phyloP scores from a whole-genome alignment of 1,140 invertebrate genomes.

The Teleogryllus occipitalis region DNA sequence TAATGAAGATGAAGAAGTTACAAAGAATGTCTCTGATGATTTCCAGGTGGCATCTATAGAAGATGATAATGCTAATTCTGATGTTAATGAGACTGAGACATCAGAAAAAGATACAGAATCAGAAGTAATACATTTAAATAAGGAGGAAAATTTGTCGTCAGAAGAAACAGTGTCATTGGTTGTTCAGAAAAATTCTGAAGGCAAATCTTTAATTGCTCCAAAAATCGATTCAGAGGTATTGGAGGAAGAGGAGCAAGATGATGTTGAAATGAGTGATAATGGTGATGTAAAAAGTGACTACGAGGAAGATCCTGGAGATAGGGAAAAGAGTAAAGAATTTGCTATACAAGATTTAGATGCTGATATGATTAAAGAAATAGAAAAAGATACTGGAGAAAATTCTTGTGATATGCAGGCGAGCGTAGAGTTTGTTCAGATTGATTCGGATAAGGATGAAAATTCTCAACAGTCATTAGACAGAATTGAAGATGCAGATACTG shows the following conservation, averaged over 20 bases:
- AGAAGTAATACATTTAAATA: no score
- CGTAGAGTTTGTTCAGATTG: background rate
- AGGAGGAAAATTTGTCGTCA: background rate
- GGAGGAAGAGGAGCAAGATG: background rate
- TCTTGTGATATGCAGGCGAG: no score
- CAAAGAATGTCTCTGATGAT: background rate
- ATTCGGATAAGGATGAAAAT: background rate
- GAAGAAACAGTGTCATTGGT: background rate
- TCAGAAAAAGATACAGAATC: no score
- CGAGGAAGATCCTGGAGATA: no score
- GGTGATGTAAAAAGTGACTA: background rate
- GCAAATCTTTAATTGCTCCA: background rate
- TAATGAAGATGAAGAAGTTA: background rate
- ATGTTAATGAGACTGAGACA: no score
- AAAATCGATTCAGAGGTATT: background rate
- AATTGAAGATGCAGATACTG: background rate
- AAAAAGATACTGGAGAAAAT: background rate
- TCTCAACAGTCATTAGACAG: background rate
- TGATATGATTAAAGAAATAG: background rate
- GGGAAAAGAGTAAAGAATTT: no score
- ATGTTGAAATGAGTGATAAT: slow-evolving; percentile 7
- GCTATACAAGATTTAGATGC: background rate
- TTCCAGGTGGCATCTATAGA: no score
- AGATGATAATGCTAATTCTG: no score
- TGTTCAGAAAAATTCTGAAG: background rate